Conservation (phyloP, 2,113 vertebrate genomes). For the Vicugna pacos region DNA sequence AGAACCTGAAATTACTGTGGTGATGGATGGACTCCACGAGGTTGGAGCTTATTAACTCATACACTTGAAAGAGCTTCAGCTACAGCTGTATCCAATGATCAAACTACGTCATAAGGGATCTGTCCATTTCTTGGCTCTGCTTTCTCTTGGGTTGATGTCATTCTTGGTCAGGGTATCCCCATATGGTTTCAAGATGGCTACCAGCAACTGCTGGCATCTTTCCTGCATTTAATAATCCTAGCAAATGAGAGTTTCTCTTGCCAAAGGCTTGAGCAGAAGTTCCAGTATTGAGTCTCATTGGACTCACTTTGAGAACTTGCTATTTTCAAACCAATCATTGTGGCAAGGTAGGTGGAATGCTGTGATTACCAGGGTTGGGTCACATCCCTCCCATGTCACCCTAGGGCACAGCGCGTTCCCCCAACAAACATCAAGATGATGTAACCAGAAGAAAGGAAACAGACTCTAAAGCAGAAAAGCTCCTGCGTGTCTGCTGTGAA, state of each 20-base stretch:
- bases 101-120: background rate
- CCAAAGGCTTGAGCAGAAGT: background rate
- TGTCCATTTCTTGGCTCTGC: background rate
- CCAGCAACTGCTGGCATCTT: background rate
- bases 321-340: background rate
- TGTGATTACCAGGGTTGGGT: background rate
- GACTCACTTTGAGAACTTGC: background rate
- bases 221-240: background rate
- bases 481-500: background rate
- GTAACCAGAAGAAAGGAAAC: background rate
- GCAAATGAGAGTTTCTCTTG: slow-evolving; percentile 4
- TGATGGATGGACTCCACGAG: background rate
- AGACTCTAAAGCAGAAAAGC: background rate
- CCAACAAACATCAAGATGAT: background rate
- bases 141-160: background rate
- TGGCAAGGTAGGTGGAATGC: background rate
- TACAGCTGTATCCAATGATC: background rate
- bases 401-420: background rate
- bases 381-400: background rate
- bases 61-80: background rate
- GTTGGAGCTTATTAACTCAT: background rate
- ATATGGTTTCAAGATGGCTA: background rate
- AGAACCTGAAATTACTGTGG: background rate
- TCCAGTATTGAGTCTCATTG: background rate
- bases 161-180: background rate